Base-by-base conservation (phyloP, 2,113 vertebrate genomes). In the Tragelaphus buxtoni region DNA sequence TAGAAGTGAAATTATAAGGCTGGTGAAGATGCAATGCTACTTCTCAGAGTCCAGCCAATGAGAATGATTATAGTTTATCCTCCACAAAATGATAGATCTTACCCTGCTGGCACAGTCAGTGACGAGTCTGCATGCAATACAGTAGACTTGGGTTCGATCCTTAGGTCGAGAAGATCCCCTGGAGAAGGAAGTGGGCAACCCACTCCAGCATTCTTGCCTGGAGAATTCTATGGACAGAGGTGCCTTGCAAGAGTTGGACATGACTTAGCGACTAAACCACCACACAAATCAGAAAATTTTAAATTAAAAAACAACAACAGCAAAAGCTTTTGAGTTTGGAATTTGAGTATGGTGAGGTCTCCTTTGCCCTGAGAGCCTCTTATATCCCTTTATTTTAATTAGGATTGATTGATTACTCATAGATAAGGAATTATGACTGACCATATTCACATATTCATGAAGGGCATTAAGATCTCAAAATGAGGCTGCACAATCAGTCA, bases 301-400 rank as follows among this genome's bases (percentile, higher is more conserved):
- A 55, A 56, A 49, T n/a, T 88, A 55, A 60, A n/a, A 45, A 84
- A 49, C 32, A 4, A 35, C 24, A 79, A 18, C 42, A 81, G 35
- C 79, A 81, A 49, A 32, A 9, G 32, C 20, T 7, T 45, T 53
- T 4, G 53, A 11, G 11, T 88, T 24, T 88, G 28, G 2, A 87
- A 76, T 60, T 86, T 35, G 51, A 49, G 22, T 49, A 20, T 28
- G 7, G 14, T 61, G 47, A 65, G 32, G 9, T 51, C 11, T 74
- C 20, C 9, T 94, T 61, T 92, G 28, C 14, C 28, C 49, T 76
- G 14, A 86, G 17, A 92, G 2, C 5, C 35, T 80, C 61, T 81
- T 30, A 35, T 81, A 65, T 58, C 10, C 14, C 55, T 96, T 91
- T n/a, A 58, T 76, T 88, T 96, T 85, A 81, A 90, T 92, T 92